Evolutionary conservation across 2,797 vertebrate species (phyloP).

Genomic region (Syndactyla subalaris): DNA sequence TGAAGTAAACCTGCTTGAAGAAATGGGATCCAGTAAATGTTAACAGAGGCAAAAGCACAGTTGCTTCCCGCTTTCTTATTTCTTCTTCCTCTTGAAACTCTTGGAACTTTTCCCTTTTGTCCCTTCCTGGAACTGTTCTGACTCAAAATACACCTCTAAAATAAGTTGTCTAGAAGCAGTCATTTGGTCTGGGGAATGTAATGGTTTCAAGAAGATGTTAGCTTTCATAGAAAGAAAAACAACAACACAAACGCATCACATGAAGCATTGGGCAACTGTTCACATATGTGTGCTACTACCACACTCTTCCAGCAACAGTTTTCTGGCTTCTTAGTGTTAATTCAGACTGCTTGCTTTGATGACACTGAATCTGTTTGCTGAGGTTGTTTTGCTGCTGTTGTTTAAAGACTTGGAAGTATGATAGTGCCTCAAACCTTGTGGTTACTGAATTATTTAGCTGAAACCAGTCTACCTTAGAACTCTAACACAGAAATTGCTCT

Average conservation of each 20-base stretch:
- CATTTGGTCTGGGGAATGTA: neutral
- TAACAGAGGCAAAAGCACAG: neutral
- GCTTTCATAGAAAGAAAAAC: neutral
- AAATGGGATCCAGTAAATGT: neutral
- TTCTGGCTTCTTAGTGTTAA: neutral
- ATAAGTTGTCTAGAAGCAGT: neutral
- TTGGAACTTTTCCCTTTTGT: neutral
- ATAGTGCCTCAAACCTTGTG: neutral
- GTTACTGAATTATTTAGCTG: neutral
- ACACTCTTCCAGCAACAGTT: neutral
- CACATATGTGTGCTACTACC: accelerated
- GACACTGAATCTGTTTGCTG: neutral
- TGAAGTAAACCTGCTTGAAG: neutral
- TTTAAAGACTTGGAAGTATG: neutral
- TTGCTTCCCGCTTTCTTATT: neutral
- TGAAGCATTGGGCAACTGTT: neutral
- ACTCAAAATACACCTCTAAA: neutral
- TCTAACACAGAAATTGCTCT: neutral
- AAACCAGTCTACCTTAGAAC: neutral
- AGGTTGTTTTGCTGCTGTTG: neutral
- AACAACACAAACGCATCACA: neutral
- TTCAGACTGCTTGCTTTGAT: neutral
- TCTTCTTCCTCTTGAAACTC: neutral
- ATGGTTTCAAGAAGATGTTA: neutral
- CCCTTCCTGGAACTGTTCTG: neutral